phyloP scores from a whole-genome alignment of 2,888 invertebrate genomes.

The Scrobipalpa costella region DNA sequence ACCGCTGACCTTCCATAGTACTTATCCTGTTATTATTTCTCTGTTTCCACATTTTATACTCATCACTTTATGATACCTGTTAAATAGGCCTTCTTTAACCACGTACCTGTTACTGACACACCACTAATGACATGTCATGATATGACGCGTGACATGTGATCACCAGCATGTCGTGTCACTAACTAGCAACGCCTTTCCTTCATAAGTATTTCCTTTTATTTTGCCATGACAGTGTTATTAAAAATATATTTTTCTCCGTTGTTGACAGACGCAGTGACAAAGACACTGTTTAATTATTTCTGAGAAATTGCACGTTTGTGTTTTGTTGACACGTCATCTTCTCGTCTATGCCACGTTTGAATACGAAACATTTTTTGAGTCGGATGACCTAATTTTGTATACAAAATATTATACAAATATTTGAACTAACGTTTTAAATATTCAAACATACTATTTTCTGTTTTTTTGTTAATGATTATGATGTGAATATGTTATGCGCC shows the following conservation, averaged over 20 bases:
- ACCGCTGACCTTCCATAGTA: too few species aligned
- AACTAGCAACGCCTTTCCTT: constrained; percentile 36
- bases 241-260: constrained; percentile 31
- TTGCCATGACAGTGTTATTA: constrained; percentile 25
- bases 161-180: constrained; percentile 40
- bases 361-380: background rate
- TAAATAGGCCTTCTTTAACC: too few species aligned
- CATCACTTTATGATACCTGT: too few species aligned
- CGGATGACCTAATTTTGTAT: background rate
- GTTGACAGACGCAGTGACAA: background rate
- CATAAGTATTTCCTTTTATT: constrained; percentile 25
- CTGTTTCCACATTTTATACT: too few species aligned
- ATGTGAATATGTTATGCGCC: too few species aligned
- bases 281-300: background rate
- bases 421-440: too few species aligned
- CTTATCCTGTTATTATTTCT: background rate
- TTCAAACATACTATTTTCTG: too few species aligned
- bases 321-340: background rate
- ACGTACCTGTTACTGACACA: background rate
- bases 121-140: constrained; percentile 40
- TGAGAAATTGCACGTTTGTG: background rate
- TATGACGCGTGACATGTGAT: constrained; percentile 48
- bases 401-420: too few species aligned
- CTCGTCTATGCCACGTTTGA: background rate
- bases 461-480: too few species aligned